Evolutionary conservation across 2,888 invertebrate species (phyloP).

Genomic region (Campoplex nolae): DNA sequence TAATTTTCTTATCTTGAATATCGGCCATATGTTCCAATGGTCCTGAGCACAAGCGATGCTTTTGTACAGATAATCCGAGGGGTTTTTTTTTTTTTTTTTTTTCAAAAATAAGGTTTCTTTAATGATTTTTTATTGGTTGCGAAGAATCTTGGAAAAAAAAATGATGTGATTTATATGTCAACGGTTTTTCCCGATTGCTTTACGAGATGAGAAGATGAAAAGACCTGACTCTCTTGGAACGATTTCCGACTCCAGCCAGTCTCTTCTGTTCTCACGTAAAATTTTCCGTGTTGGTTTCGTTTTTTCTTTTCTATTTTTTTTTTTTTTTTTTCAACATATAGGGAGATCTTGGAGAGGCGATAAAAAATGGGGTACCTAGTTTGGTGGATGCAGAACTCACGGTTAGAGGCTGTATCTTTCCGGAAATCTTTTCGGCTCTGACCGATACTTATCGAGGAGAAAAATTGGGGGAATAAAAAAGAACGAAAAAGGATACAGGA

Average conservation of each 20-base stretch:
- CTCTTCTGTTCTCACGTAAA: constrained; percentile 54
- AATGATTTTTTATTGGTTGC: not conserved
- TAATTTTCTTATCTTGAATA: not conserved
- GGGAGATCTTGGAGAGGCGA: constrained; percentile 46
- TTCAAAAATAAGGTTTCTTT: not conserved
- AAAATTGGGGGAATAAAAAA: constrained; percentile 29
- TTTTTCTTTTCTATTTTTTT: constrained; percentile 14
- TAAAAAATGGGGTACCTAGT: constrained; percentile 52
- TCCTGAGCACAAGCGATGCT: not conserved
- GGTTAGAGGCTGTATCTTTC: constrained; percentile 40
- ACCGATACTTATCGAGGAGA: constrained; percentile 65
- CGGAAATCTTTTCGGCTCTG: constrained; percentile 62
- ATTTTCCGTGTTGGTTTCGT: constrained; percentile 42
- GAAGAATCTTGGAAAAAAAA: constrained; percentile 9
- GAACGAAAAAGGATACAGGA: constrained; percentile 43
- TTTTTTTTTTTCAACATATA: constrained; percentile 10
- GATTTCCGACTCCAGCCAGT: constrained; percentile 18
- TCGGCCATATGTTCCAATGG: not conserved
- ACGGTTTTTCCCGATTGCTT: constrained; percentile 19
- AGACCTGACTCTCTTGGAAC: not conserved
- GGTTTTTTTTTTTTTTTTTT: not conserved
- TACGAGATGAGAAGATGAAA: constrained; percentile 14
- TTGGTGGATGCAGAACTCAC: constrained; percentile 26
- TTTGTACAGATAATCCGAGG: not conserved
- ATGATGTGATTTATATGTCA: constrained; percentile 22